These are phyloP conservation scores for Camponotus vicinus DNA, from an alignment of 1,140 invertebrate species.

Conservation along the genomic window DNA sequence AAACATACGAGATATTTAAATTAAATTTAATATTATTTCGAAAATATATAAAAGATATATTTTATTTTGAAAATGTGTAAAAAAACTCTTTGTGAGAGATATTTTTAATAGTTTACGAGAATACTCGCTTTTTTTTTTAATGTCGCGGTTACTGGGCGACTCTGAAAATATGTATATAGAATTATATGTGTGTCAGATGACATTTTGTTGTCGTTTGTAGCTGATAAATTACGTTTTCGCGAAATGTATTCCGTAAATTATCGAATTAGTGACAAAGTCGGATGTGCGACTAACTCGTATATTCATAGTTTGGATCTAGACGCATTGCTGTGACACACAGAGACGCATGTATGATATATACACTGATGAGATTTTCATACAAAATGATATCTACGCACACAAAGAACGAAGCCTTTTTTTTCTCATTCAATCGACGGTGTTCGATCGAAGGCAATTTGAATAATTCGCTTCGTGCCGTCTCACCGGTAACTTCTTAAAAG, in stretches of 20 bases:
- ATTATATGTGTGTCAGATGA: neutral
- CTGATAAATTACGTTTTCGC: neutral
- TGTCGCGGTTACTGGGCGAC: neutral
- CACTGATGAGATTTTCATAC: neutral
- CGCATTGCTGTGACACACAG: neutral
- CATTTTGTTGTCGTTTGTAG: neutral
- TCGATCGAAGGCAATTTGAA: slow-evolving; percentile 53
- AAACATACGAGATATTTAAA: neutral
- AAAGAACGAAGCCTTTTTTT: neutral
- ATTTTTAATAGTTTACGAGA: neutral
- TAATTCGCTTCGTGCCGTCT: slow-evolving; percentile 41
- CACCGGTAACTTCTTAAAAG: slow-evolving; percentile 52
- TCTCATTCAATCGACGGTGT: neutral
- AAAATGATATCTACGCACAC: neutral
- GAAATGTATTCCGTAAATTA: neutral
- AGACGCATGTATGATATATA: neutral
- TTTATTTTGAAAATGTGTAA: neutral
- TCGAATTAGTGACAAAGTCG: slow-evolving; percentile 6
- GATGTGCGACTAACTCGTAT: neutral
- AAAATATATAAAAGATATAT: neutral
- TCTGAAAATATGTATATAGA: neutral
- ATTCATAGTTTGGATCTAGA: neutral
- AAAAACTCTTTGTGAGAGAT: neutral
- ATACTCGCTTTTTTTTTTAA: neutral
- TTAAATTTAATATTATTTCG: slow-evolving; percentile 1